Evolutionary conservation across 2,888 invertebrate genomes (phyloP).

Genomic region (Eristalinus aeneus): DNA sequence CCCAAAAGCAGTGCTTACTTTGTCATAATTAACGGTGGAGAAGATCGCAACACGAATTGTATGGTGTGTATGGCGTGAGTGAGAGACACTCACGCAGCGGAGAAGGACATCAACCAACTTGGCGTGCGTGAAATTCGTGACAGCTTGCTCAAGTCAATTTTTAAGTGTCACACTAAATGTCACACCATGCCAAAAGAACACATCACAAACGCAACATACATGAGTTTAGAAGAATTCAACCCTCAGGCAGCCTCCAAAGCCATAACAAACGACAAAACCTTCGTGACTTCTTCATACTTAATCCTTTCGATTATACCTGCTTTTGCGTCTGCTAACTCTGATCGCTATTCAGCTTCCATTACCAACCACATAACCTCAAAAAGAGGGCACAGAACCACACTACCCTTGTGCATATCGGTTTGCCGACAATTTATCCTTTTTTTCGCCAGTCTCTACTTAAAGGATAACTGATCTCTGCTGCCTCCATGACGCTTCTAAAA

Average conservation of each 20-base stretch:
- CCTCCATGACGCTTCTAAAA: background rate
- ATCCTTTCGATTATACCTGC: background rate
- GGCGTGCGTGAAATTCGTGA: too few relatives aligned
- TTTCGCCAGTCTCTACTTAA: background rate
- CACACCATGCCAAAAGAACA: too few relatives aligned
- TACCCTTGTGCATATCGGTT: background rate
- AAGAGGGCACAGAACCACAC: background rate
- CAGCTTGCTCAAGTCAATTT: too few relatives aligned
- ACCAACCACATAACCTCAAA: background rate
- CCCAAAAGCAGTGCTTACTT: too few relatives aligned
- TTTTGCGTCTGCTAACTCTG: background rate
- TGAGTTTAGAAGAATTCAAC: too few relatives aligned
- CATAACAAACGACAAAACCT: background rate
- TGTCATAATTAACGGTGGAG: too few relatives aligned
- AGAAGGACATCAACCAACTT: too few relatives aligned
- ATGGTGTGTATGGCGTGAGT: too few relatives aligned
- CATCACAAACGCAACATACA: too few relatives aligned
- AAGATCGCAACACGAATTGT: too few relatives aligned
- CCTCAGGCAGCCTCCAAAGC: background rate
- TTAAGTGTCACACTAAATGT: too few relatives aligned
- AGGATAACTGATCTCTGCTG: background rate
- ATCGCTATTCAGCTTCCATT: background rate
- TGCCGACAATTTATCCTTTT: background rate
- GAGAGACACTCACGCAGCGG: too few relatives aligned
- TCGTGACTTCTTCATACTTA: background rate